phyloP scores from a whole-genome alignment of 1,140 invertebrate species.

The Drosophila santomea region DNA sequence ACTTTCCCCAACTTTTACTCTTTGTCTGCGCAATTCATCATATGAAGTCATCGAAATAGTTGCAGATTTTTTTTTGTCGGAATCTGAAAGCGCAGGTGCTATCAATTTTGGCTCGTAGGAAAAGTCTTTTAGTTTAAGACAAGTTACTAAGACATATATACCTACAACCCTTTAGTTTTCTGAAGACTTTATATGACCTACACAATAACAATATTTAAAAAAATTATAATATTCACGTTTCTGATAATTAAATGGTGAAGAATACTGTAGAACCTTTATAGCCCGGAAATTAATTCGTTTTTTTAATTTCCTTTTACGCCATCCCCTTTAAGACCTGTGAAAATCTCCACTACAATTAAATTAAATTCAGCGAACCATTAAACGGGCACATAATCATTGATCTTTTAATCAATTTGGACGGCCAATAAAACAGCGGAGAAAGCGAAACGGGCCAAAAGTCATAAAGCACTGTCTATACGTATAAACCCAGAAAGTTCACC shows the following conservation, averaged over 20 bases:
- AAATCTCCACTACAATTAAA: slow-evolving; percentile 61
- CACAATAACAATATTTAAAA: too few species aligned
- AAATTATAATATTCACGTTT: too few species aligned
- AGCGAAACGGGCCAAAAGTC: slow-evolving; percentile 43
- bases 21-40: slow-evolving; percentile 30
- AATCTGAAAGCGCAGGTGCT: background rate
- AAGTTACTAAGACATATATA: too few species aligned
- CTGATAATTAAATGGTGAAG: background rate
- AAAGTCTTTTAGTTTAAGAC: too few species aligned
- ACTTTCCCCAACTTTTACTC: slow-evolving; percentile 39
- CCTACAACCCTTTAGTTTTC: too few species aligned
- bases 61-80: background rate
- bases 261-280: background rate
- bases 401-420: slow-evolving; percentile 78
- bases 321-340: slow-evolving; percentile 9
- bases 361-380: slow-evolving; percentile 77
- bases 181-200: too few species aligned
- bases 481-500: slow-evolving; percentile 52
- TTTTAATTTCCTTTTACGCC: slow-evolving; percentile 18
- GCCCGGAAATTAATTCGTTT: background rate
- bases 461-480: slow-evolving; percentile 67
- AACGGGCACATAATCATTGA: slow-evolving; percentile 76
- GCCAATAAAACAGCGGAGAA: slow-evolving; percentile 58
- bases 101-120: too few species aligned
- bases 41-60: slow-evolving; percentile 28